A percentile compares a stretch with the other conserved stretches of the same genome.
Evolutionary conservation across 2,888 invertebrate species (phyloP).

Genomic region (Coronaproctus castanopsis): DNA sequence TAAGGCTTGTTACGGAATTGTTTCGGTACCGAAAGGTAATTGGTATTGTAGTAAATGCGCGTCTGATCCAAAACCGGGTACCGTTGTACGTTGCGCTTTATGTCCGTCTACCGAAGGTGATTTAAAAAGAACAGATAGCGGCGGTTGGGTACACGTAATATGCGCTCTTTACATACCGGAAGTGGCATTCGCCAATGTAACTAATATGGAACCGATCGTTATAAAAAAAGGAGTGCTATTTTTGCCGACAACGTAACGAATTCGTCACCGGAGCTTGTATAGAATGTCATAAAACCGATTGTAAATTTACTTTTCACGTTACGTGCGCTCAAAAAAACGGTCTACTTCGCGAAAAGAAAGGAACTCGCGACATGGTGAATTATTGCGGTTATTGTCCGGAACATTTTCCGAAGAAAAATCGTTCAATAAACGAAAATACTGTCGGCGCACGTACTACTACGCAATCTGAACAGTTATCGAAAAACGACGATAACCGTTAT

Average conservation of each 20-base stretch:
- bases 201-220: constrained; percentile 96
- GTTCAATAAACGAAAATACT: too few relatives aligned
- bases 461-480: too few relatives aligned
- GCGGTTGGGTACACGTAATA: constrained; percentile 93
- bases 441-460: too few relatives aligned
- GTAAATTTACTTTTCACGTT: constrained; percentile 92
- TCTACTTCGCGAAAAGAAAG: constrained; percentile 86
- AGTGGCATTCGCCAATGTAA: constrained; percentile 91
- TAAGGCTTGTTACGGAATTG: constrained; percentile 98
- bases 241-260: constrained; percentile 69
- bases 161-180: constrained; percentile 97
- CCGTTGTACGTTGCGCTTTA: constrained; percentile 78
- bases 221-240: constrained; percentile 87
- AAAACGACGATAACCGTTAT: too few relatives aligned
- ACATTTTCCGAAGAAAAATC: constrained; percentile 76
- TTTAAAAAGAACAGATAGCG: constrained; percentile 77
- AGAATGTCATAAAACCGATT: constrained; percentile 93
- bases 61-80: constrained; percentile 62
- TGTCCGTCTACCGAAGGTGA: constrained; percentile 93
- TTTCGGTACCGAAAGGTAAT: constrained; percentile 86
- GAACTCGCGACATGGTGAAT: constrained; percentile 92
- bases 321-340: constrained; percentile 92
- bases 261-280: constrained; percentile 78
- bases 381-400: constrained; percentile 95
- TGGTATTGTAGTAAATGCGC: constrained; percentile 98